phyloP scores from a whole-genome alignment of 2,113 vertebrate species.

The Holacanthus passer region DNA sequence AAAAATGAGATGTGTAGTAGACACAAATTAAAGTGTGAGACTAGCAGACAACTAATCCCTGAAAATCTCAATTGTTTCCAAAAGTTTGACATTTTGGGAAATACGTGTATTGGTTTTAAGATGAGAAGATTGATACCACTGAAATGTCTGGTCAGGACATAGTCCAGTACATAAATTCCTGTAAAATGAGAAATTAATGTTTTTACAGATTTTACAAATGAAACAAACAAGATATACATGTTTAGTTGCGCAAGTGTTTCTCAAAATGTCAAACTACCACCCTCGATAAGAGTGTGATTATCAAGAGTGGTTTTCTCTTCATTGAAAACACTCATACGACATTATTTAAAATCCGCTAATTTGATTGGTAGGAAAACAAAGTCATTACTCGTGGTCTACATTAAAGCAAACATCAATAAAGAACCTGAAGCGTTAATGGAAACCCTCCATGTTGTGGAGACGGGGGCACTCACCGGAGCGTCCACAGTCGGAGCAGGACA shows the following conservation, averaged over 20 bases:
- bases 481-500: conserved; percentile 98
- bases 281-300: not conserved
- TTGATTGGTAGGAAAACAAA: not conserved
- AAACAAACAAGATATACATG: too few relatives aligned
- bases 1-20: conserved; percentile 56
- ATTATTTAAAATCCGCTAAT: not conserved
- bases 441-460: not conserved
- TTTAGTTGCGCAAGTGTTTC: too few relatives aligned
- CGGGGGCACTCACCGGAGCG: conserved; percentile 93
- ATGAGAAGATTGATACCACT: not conserved
- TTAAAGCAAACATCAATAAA: not conserved
- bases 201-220: too few relatives aligned
- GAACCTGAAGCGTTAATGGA: not conserved
- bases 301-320: not conserved
- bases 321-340: not conserved
- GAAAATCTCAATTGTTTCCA: not conserved
- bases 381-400: not conserved
- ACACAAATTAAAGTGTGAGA: conserved; percentile 54
- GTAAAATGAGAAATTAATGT: too few relatives aligned
- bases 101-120: not conserved
- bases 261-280: not conserved
- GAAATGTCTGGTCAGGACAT: too few relatives aligned
- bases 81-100: not conserved
- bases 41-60: conserved; percentile 14
- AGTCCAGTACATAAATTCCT: too few relatives aligned